A percentile compares a stretch with the other conserved stretches of the same genome.
Evolutionary conservation across 2,888 invertebrate genomes (phyloP).

Genomic region (Stenurella melanura): DNA sequence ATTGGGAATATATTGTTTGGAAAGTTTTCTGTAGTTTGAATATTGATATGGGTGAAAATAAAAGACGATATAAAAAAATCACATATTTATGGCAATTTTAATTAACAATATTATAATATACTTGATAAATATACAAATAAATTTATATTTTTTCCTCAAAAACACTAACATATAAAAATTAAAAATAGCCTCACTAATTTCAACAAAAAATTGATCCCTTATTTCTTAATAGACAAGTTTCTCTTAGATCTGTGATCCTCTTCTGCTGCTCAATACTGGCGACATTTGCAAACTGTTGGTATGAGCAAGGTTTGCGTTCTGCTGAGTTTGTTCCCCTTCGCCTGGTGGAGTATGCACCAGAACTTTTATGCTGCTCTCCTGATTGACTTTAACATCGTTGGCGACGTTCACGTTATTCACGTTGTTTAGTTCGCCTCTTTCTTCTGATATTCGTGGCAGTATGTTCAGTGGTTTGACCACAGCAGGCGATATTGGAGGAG

Average conservation of each 20-base stretch:
- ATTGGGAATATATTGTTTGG: too few species aligned
- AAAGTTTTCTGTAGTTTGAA: too few species aligned
- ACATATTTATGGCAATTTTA: constrained; percentile 17
- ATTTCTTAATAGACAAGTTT: constrained; percentile 33
- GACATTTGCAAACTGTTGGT: constrained; percentile 56
- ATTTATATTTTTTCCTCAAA: constrained; percentile 31
- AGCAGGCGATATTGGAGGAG: constrained; percentile 41
- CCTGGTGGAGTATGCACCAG: constrained; percentile 50
- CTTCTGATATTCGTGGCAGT: constrained; percentile 46
- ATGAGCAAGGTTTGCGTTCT: constrained; percentile 17
- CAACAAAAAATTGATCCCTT: constrained; percentile 47
- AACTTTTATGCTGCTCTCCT: constrained; percentile 49
- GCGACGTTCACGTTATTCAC: constrained; percentile 9
- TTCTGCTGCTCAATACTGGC: constrained; percentile 65
- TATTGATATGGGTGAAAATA: neutral
- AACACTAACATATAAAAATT: constrained; percentile 37
- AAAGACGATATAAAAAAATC: neutral
- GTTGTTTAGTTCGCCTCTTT: constrained; percentile 41
- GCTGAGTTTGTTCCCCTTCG: constrained; percentile 36
- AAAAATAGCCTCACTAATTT: constrained; percentile 40
- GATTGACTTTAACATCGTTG: constrained; percentile 17
- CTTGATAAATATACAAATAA: constrained; percentile 33
- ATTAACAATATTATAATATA: constrained; percentile 26
- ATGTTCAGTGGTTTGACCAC: constrained; percentile 46
- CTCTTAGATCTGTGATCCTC: constrained; percentile 63